A percentile compares a stretch with the other conserved stretches of the same genome.
phyloP scores from a whole-genome alignment of 2,113 vertebrate genomes.

The Trogon surrucura region DNA sequence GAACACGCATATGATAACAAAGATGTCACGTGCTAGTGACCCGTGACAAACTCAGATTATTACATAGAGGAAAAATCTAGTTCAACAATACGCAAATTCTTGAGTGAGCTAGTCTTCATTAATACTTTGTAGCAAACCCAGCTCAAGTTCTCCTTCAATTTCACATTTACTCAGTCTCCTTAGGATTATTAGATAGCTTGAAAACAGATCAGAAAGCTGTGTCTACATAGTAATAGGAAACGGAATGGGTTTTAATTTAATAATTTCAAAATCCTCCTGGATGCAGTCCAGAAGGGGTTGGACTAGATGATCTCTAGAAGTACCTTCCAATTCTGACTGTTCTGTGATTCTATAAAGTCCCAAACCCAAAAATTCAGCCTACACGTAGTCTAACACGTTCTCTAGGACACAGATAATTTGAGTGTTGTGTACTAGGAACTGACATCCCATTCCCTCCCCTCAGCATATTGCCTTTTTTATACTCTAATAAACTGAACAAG shows the following conservation, averaged over 20 bases:
- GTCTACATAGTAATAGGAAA: neutral
- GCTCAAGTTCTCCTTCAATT: neutral
- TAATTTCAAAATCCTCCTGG: no score
- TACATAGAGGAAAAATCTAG: neutral
- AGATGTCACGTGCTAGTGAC: neutral
- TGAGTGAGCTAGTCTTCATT: neutral
- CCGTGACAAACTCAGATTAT: neutral
- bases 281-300: no score
- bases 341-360: neutral
- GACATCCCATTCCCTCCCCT: neutral
- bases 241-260: neutral
- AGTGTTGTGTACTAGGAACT: neutral
- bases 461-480: neutral
- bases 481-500: neutral
- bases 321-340: no score
- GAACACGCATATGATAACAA: neutral
- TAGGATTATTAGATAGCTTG: neutral
- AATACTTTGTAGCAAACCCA: neutral
- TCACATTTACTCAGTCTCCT: neutral
- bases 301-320: no score
- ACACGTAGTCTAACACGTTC: neutral
- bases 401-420: neutral
- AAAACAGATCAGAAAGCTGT: neutral
- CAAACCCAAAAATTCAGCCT: neutral
- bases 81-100: neutral